A percentile compares a stretch with the other conserved stretches of the same genome.
Conservation (phyloP, 2,113 vertebrate species). For the Carollia perspicillata region DNA sequence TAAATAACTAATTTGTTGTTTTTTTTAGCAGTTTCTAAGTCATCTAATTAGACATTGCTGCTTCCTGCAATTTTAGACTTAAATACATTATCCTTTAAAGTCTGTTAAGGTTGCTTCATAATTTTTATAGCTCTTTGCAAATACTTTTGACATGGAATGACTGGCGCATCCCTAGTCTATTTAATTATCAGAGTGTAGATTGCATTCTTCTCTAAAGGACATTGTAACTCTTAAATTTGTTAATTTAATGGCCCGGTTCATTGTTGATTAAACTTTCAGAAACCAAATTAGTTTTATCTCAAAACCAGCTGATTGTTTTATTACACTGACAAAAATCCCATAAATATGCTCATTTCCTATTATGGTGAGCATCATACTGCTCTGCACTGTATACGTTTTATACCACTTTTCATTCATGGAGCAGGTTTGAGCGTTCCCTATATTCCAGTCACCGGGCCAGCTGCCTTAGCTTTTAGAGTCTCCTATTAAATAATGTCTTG, state of each 20-base stretch:
- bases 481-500: constrained; percentile 19
- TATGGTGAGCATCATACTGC: no score
- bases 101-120: constrained; percentile 3
- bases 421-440: constrained; percentile 18
- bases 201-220: constrained; percentile 76
- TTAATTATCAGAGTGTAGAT: constrained; percentile 79
- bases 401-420: constrained; percentile 50
- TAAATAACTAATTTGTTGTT: neutral
- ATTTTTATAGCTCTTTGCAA: constrained; percentile 67
- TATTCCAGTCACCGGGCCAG: neutral
- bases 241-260: constrained; percentile 80
- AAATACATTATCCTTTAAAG: constrained; percentile 47
- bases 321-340: constrained; percentile 79
- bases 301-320: constrained; percentile 78
- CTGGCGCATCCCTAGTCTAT: constrained; percentile 69
- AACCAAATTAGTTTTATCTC: constrained; percentile 83
- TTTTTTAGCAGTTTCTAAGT: constrained; percentile 42
- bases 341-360: no score
- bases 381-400: neutral
- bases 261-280: constrained; percentile 83
- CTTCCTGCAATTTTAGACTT: constrained; percentile 28
- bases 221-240: constrained; percentile 76
- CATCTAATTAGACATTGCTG: constrained; percentile 34
- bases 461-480: neutral
- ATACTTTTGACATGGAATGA: constrained; percentile 74